Evolutionary conservation across 2,888 invertebrate genomes (phyloP), one percentile per base, ranked within the genome.

Genomic region (Pyralis farinalis): DNA sequence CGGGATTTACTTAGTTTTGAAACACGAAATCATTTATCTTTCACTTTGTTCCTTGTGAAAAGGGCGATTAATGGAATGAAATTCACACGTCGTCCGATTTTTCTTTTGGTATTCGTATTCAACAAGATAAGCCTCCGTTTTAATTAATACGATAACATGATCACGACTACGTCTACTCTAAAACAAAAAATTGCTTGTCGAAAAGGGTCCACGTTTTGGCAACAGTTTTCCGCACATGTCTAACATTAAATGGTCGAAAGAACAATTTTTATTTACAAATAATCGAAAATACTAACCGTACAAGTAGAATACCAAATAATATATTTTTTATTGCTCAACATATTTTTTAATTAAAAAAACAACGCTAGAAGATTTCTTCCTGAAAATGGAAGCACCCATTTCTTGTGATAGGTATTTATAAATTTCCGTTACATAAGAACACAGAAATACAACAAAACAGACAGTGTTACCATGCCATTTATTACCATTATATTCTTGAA

Each of bases 331-430:
- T 49, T 49, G 51, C 49, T 49, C 36, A 32, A 36, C 25, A 25
- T n/a, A 22, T 35, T 37, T 30, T 34, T 32, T 35, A 12, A 34
- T 31, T 7, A 37, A 39, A 25, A 25, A 25, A 38, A 22, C 34
- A 37, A 42, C 42, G 31, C 22, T 37, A 25, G 8, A 25, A 25
- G 25, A 3, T 4, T 25, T 25, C 25, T 25, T 25, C 73, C 79
- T 56, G 48, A 62, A 68, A 68, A 71, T 75, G 82, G 81, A 82
- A 83, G 84, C 82, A 75, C 79, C 64, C 63, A 68, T 58, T 68
- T 63, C n/a, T 58, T 69, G 65, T 65, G 52, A 59, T 51, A n/a
- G n/a, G n/a, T n/a, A 35, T 51, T 42, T 49, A 48, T 55, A 60
- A 53, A 58, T 62, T 59, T 58, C 57, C 58, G 59, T 55, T 51